Evolutionary conservation across 1,140 invertebrate species (phyloP), one percentile per base, ranked within the genome.

Genomic region (Anadara kagoshimensis): DNA sequence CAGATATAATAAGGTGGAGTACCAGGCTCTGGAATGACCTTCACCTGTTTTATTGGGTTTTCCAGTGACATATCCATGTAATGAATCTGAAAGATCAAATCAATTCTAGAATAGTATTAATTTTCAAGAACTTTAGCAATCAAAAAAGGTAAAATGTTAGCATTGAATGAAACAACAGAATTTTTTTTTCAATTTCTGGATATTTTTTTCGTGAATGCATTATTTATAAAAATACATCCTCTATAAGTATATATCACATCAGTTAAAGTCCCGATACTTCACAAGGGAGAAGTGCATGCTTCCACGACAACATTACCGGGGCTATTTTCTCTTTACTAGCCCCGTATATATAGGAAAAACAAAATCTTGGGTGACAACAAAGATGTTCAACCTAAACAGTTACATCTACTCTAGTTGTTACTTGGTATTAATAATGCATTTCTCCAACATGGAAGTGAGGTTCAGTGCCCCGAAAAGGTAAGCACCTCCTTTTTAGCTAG

Each of bases 1-100:
- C 78, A 83, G 36, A 71, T 18, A 16, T 41, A 11, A 44, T 65
- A 71, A 0, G 67, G 61, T 14, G 41, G n/a, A 18, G 11, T 16
- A 43, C 29, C 57, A 18, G n/a, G 5, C 20, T 67, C 18, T 53
- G 64, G 53, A 43, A 16, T 8, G 10, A 43, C 41, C 47, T n/a
- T 24, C 18, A 7, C 41, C 10, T 11, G 12, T 12, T 8, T 59
- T 41, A 45, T 11, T 11, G n/a, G 8, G 10, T 44, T 54, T 26
- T 69, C 64, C 22, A 12, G 24, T n/a, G 47, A 69, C 1, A 10
- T 36, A 7, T 69, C 22, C 56, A 56, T 41, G 0, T 62, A 74
- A 22, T 18, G 11, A 58, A 36, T 36, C 16, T 36, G 3, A 58
- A 16, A 14, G 5, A 36, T 29, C 0, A 29, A 24, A 20, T 11